These are phyloP conservation scores for Scomber colias DNA, from an alignment of 2,113 vertebrate genomes.

Conservation along the genomic window DNA sequence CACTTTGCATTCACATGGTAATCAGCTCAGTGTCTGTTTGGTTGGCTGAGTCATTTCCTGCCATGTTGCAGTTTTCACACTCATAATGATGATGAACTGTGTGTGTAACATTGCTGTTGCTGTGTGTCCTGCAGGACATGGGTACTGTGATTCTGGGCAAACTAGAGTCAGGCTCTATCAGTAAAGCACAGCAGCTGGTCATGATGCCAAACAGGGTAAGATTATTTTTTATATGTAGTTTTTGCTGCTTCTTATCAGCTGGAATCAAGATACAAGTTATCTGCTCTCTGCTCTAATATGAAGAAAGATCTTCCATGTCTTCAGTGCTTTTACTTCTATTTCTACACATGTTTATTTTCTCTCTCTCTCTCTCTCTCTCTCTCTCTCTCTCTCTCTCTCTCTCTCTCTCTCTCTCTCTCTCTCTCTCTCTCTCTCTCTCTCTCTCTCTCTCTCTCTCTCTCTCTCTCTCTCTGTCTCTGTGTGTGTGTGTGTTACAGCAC, in stretches of 20 bases:
- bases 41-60: background rate
- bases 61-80: background rate
- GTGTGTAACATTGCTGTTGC: background rate
- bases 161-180: slow-evolving; percentile 95
- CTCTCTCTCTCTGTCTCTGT: background rate
- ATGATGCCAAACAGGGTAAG: slow-evolving; percentile 99
- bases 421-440: background rate
- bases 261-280: background rate
- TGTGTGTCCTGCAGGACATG: slow-evolving; percentile 90
- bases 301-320: background rate
- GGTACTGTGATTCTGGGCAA: slow-evolving; percentile 97
- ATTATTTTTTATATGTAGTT: background rate
- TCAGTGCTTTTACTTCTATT: background rate
- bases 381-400: background rate
- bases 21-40: background rate
- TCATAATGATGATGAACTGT: background rate
- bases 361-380: background rate
- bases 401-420: too few relatives aligned
- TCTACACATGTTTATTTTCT: slow-evolving; percentile 80
- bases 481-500: slow-evolving; percentile 83
- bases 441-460: too few relatives aligned
- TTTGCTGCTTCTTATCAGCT: background rate
- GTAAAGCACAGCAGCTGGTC: slow-evolving; percentile 96
- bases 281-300: background rate
- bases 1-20: too few relatives aligned